Evolutionary conservation across 2,113 vertebrate species (phyloP).

Genomic region (Fulica atra): DNA sequence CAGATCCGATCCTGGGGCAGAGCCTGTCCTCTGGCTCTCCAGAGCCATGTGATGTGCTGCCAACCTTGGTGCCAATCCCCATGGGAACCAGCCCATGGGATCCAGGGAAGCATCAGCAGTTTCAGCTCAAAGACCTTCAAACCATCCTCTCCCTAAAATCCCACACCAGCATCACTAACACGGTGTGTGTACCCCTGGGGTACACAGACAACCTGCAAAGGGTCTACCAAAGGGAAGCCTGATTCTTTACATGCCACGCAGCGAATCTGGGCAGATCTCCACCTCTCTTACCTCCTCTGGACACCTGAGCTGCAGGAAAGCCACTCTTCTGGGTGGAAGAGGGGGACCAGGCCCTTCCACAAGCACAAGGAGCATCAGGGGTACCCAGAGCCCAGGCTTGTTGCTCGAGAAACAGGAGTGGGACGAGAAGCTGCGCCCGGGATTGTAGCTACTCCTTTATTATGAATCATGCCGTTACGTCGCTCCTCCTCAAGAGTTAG

Average conservation of each 20-base stretch:
- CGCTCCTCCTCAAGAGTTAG: conserved; percentile 63
- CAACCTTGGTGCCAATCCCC: not conserved
- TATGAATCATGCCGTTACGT: conserved; percentile 64
- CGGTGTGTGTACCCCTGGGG: fast-evolving
- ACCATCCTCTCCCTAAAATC: not conserved
- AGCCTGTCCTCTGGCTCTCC: not conserved
- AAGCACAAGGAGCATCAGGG: not conserved
- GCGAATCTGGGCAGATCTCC: not conserved
- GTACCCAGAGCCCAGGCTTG: not conserved
- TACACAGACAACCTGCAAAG: fast-evolving
- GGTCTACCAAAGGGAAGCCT: not conserved
- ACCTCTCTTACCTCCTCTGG: fast-evolving
- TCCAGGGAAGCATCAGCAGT: not conserved
- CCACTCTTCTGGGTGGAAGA: not conserved
- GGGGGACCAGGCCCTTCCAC: not conserved
- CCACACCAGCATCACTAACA: not conserved
- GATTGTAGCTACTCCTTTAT: conserved; percentile 71
- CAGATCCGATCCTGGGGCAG: not conserved
- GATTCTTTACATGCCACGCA: fast-evolving
- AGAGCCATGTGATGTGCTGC: not conserved
- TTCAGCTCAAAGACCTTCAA: not conserved
- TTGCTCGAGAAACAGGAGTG: not conserved
- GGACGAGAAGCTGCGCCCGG: conserved; percentile 1
- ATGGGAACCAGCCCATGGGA: not conserved
- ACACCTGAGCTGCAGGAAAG: not conserved